Evolutionary conservation across 2,797 vertebrate species (phyloP), one percentile per base, ranked within the genome.

Genomic region (Sebastes minor): DNA sequence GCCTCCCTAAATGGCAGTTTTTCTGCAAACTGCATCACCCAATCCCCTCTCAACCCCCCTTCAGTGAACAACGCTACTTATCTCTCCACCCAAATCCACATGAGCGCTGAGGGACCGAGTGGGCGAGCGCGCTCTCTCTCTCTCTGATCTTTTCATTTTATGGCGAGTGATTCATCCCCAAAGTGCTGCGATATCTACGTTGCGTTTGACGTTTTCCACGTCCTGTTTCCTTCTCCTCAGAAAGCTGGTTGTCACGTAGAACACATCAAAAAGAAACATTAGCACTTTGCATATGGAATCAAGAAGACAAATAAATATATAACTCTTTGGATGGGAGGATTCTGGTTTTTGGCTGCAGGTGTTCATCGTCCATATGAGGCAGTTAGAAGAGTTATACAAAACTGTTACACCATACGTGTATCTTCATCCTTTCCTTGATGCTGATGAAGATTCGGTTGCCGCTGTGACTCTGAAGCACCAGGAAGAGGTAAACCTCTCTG

Each of bases 1-100:
- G 74, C 81, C 80, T 87, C 86, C 80, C 80, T 89, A 89, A 91
- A 93, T 88, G 91, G 76, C 87, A 89, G 87, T 90, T 92, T 88
- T 88, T 91, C 88, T 85, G 83, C 75, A 86, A 82, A 76, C 75
- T 74, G 71, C 80, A 64, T 60, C 78, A 42, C 60, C 81, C 74
- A 49, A 42, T 3, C 5, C 18, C 12, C 63, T n/a, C n/a, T n/a
- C n/a, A n/a, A n/a, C n/a, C n/a, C n/a, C n/a, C 60, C 25, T 38
- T 9, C 6, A 14, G 62, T 32, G 64, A 71, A 56, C 30, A 10
- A 69, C 23, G 13, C 71, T 30, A 7, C 71, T 77, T 80, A 81
- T 74, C 82, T 84, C 85, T 81, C 82, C 82, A 72, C 57, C 70
- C 79, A 55, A 74, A 89, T 81, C 80, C 82, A 76, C 78, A 78